Evolutionary conservation across 2,888 invertebrate genomes (phyloP).

Genomic region (Hoplodrina blanda): DNA sequence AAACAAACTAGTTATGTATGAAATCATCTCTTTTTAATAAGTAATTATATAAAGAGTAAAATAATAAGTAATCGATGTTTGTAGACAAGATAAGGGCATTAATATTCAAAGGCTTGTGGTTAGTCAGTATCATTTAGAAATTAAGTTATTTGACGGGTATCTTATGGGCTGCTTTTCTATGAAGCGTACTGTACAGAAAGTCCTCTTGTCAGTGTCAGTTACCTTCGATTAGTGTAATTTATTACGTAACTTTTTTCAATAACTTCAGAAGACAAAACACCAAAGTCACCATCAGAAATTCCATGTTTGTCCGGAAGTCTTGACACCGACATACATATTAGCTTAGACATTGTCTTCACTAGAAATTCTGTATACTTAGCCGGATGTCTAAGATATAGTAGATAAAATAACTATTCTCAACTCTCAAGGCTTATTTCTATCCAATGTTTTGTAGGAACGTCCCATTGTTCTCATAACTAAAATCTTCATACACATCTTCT

Average conservation of each 20-base stretch:
- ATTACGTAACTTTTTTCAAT: slow-evolving; percentile 1
- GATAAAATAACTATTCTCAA: slow-evolving; percentile 27
- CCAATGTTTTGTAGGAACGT: slow-evolving; percentile 11
- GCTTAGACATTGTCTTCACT: slow-evolving; percentile 11
- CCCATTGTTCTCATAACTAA: slow-evolving; percentile 18
- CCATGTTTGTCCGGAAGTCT: slow-evolving; percentile 30
- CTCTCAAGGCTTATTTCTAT: slow-evolving; percentile 17
- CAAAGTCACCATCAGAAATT: slow-evolving; percentile 25
- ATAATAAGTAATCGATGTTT: too few species aligned
- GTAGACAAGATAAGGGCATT: too few species aligned
- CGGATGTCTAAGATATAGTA: slow-evolving; percentile 22
- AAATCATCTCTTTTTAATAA: too few species aligned
- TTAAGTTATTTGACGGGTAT: too few species aligned
- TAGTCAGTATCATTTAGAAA: too few species aligned
- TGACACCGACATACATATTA: slow-evolving; percentile 24
- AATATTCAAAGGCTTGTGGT: too few species aligned
- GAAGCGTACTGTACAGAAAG: background rate
- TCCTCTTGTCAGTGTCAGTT: background rate
- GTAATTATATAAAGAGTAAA: too few species aligned
- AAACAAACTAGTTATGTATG: too few species aligned
- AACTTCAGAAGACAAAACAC: background rate
- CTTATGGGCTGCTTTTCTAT: background rate
- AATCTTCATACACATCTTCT: background rate
- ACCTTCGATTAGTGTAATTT: background rate
- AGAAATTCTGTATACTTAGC: slow-evolving; percentile 21